These are phyloP conservation scores for Apantesis nais DNA, from an alignment of 2,888 invertebrate species.

Conservation along the genomic window DNA sequence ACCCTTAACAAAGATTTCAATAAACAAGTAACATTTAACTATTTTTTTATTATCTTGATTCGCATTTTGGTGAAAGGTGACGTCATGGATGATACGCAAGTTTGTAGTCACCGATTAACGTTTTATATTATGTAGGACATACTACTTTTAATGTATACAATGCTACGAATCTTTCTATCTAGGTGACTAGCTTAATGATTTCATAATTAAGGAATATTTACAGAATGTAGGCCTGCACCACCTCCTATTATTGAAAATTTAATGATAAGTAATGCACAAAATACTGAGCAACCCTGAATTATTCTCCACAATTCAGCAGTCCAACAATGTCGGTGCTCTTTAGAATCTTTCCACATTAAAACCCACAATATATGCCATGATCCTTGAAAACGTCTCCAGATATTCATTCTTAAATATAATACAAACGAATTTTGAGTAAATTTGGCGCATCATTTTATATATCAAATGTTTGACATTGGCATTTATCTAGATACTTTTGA, in stretches of 20 bases:
- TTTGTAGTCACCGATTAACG: neutral
- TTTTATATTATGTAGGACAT: neutral
- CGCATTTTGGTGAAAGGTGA: neutral
- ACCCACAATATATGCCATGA: conserved; percentile 17
- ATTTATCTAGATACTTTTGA: neutral
- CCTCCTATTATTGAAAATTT: neutral
- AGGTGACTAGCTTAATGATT: neutral
- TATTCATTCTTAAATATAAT: neutral
- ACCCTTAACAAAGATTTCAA: too few relatives aligned
- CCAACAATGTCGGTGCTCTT: conserved; percentile 8
- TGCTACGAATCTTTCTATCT: neutral
- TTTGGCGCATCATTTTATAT: conserved; percentile 5
- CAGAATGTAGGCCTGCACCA: neutral
- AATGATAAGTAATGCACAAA: conserved; percentile 2
- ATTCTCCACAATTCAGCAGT: conserved; percentile 15
- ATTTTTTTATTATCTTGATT: too few relatives aligned
- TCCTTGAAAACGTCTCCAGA: neutral
- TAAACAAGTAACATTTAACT: too few relatives aligned
- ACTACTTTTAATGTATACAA: neutral
- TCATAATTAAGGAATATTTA: neutral
- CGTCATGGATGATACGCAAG: neutral
- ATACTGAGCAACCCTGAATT: conserved; percentile 30
- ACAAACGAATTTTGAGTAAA: conserved; percentile 1
- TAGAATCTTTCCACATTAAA: conserved; percentile 30
- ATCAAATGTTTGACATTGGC: neutral